A percentile compares a stretch with the other conserved stretches of the same genome.
phyloP scores from a whole-genome alignment of 2,113 vertebrate genomes.

The Podarcis cretensis region DNA sequence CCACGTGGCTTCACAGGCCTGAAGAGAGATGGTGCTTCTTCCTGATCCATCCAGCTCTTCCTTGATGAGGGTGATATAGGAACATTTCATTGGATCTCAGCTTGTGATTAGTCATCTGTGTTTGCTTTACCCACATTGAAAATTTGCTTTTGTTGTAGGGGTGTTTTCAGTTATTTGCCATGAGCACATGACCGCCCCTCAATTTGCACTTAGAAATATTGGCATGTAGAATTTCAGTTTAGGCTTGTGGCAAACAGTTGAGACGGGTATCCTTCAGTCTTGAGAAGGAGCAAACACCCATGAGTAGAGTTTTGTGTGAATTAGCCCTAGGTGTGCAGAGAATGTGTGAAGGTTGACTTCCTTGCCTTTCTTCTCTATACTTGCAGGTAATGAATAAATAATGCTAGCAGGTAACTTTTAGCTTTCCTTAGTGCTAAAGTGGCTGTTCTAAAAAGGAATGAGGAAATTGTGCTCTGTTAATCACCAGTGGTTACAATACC shows the following conservation, averaged over 20 bases:
- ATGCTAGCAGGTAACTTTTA: conserved; percentile 38
- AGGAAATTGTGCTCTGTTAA: conserved; percentile 15
- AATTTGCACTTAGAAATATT: background rate
- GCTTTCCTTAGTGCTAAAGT: conserved; percentile 29
- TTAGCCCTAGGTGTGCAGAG: background rate
- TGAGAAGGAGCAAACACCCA: too few species aligned
- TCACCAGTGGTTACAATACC: background rate
- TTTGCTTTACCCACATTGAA: background rate
- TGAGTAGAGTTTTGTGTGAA: background rate
- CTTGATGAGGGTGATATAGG: background rate
- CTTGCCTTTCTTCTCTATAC: background rate
- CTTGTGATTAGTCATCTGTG: background rate
- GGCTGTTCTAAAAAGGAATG: conserved; percentile 31
- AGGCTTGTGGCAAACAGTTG: background rate
- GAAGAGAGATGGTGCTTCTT: background rate
- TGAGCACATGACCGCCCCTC: background rate
- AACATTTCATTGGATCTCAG: background rate
- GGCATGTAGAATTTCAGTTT: background rate
- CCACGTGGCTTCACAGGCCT: background rate
- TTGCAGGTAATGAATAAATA: background rate
- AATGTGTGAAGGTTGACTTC: background rate
- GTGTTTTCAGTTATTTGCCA: background rate
- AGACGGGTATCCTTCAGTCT: background rate
- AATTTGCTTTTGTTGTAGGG: background rate
- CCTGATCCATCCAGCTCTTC: background rate